phyloP scores from a whole-genome alignment of 2,888 invertebrate species.

The Microplitis deprimator region DNA sequence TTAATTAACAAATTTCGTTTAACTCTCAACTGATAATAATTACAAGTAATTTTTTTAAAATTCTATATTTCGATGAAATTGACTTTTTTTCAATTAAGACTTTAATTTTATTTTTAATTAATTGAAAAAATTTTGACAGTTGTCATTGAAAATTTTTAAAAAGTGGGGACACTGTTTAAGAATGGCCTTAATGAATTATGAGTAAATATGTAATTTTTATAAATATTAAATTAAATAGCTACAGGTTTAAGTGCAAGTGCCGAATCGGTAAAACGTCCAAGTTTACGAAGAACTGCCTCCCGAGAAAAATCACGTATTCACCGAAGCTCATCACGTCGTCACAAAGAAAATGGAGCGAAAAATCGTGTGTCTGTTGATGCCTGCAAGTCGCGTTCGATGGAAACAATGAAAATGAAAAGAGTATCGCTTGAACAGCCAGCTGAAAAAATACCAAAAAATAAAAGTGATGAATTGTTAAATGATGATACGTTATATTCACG shows the following conservation, averaged over 20 bases:
- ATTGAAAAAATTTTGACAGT: too few species aligned
- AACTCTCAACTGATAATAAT: too few species aligned
- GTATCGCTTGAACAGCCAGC: slow-evolving; percentile 57
- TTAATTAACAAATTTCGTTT: too few species aligned
- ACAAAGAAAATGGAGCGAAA: slow-evolving; percentile 73
- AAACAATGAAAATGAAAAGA: slow-evolving; percentile 61
- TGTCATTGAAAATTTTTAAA: too few species aligned
- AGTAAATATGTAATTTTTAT: not conserved
- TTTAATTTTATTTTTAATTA: too few species aligned
- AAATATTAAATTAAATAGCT: slow-evolving; percentile 49
- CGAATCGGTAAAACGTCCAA: slow-evolving; percentile 69
- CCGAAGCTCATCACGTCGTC: slow-evolving; percentile 73
- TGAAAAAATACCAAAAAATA: slow-evolving; percentile 61
- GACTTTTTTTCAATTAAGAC: too few species aligned
- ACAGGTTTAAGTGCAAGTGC: slow-evolving; percentile 66
- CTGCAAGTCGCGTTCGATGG: slow-evolving; percentile 63
- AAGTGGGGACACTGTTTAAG: too few species aligned
- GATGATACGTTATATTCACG: slow-evolving; percentile 52
- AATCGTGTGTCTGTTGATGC: slow-evolving; percentile 55
- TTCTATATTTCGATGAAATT: too few species aligned
- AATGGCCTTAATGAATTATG: too few species aligned
- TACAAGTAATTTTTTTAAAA: too few species aligned
- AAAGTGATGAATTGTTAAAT: slow-evolving; percentile 56
- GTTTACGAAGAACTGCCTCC: slow-evolving; percentile 71
- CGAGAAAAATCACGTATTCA: slow-evolving; percentile 73